These are phyloP conservation scores for Nycticebus coucang DNA, from an alignment of 2,113 vertebrate species.

Conservation along the genomic window DNA sequence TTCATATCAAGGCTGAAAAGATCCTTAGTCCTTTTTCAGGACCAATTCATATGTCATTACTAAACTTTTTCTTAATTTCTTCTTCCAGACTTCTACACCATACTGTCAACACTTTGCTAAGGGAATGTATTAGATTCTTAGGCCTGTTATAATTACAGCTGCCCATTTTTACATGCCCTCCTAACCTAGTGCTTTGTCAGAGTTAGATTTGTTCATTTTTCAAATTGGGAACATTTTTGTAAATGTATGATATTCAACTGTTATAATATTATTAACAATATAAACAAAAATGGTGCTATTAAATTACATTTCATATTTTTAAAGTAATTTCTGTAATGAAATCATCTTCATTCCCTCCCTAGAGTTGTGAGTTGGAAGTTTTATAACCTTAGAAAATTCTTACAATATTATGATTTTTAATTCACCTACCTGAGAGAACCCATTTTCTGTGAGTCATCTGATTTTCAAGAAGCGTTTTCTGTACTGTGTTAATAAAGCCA, in stretches of 20 bases:
- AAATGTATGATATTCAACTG: neutral
- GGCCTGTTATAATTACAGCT: neutral
- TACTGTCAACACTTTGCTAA: neutral
- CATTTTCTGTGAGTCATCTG: neutral
- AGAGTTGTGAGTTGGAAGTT: neutral
- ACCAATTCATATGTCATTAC: neutral
- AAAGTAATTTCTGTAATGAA: neutral
- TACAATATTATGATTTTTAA: conserved; percentile 24
- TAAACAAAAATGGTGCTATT: neutral
- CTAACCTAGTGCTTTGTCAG: neutral
- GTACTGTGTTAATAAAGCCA: conserved; percentile 19
- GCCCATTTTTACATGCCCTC: neutral
- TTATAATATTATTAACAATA: neutral
- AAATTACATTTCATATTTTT: neutral
- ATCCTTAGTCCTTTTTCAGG: neutral
- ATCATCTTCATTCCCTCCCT: neutral
- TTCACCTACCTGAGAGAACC: neutral
- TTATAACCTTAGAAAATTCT: neutral
- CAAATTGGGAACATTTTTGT: neutral
- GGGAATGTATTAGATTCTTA: neutral
- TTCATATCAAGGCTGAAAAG: neutral
- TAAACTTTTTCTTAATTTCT: neutral
- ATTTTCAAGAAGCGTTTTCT: conserved; percentile 45
- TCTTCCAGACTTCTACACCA: neutral
- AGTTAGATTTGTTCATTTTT: neutral